A percentile compares a stretch with the other conserved stretches of the same genome.
phyloP scores from a whole-genome alignment of 2,888 invertebrate genomes.

The Agrochola lychnidis region DNA sequence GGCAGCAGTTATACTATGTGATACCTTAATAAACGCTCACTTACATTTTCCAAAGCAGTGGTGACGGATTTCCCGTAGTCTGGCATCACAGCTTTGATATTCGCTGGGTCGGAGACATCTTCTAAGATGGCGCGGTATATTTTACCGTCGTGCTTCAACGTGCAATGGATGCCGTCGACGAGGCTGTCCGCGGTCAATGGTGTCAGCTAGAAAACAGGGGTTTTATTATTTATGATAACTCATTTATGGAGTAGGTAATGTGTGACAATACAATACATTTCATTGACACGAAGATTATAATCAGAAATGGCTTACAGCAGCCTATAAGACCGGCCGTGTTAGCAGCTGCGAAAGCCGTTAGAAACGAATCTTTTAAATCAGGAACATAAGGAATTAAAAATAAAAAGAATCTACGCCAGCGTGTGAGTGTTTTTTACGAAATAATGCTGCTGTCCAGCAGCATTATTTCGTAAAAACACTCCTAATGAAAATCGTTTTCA shows the following conservation, averaged over 20 bases:
- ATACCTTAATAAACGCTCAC: conserved; percentile 30
- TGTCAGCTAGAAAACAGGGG: conserved; percentile 74
- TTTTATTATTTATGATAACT: not conserved
- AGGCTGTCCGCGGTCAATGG: conserved; percentile 79
- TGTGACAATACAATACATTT: not conserved
- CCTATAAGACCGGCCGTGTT: no score
- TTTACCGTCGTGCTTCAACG: conserved; percentile 80
- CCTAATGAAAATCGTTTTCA: no score
- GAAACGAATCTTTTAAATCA: not conserved
- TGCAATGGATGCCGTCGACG: conserved; percentile 83
- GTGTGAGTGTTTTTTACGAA: no score
- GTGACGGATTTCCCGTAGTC: conserved; percentile 84
- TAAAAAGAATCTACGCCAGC: not conserved
- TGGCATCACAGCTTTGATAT: conserved; percentile 80
- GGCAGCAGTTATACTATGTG: no score
- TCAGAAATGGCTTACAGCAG: not conserved
- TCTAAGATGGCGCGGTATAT: conserved; percentile 84
- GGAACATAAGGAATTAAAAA: not conserved
- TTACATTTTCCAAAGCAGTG: conserved; percentile 82
- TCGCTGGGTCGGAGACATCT: conserved; percentile 75
- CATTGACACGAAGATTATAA: not conserved
- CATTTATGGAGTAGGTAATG: not conserved
- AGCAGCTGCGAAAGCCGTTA: no score
- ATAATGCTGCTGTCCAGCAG: no score
- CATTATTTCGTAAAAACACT: no score